Conservation (phyloP, 2,113 vertebrate genomes). For the Phaethornis superciliosus region DNA sequence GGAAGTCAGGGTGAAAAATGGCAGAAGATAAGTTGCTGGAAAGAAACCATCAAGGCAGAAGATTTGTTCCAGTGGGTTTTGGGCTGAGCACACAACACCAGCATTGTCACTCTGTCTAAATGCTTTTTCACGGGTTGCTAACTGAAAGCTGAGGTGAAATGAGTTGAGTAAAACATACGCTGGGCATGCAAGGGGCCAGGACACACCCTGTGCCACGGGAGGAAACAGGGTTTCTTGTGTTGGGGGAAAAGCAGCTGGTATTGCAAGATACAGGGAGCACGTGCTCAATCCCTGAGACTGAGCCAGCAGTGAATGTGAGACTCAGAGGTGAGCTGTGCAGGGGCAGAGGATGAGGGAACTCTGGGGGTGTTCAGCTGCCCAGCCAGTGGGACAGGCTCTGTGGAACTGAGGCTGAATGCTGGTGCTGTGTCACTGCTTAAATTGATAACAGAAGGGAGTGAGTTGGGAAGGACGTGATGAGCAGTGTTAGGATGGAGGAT, state of each 20-base stretch:
- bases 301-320: not conserved
- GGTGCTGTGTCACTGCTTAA: not conserved
- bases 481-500: not conserved
- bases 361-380: not conserved
- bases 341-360: not conserved
- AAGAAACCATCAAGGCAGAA: not conserved
- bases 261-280: not conserved
- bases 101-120: not conserved
- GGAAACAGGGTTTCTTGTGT: not conserved
- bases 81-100: not conserved
- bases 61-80: not conserved
- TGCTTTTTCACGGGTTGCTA: not conserved
- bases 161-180: not conserved
- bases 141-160: not conserved
- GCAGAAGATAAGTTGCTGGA: not conserved
- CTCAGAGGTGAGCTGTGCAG: not conserved
- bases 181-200: not conserved
- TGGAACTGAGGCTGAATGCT: not conserved
- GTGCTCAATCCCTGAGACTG: rapidly evolving
- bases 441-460: not conserved
- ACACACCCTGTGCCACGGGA: not conserved
- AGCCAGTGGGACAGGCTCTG: not conserved
- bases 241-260: rapidly evolving
- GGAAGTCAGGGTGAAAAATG: not conserved
- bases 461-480: not conserved